Conservation (phyloP, 2,888 invertebrate species). For the Anorthoa munda region DNA sequence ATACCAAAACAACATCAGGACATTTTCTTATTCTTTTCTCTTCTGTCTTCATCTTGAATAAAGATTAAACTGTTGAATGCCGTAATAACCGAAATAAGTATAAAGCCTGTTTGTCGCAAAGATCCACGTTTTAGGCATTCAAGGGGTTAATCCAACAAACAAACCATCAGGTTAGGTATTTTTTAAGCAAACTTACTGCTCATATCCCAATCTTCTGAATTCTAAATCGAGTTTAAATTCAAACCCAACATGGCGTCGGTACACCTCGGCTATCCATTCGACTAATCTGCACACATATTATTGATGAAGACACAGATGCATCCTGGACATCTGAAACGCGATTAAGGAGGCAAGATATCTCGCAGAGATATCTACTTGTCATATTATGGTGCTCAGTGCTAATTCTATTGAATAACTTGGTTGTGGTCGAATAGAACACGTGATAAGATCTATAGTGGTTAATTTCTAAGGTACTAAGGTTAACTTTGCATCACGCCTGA, state of each 20-base stretch:
- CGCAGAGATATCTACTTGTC: constrained; percentile 7
- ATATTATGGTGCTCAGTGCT: constrained; percentile 5
- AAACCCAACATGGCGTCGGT: constrained; percentile 34
- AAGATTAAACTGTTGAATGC: too few species aligned
- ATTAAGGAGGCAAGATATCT: constrained; percentile 45
- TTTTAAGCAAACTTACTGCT: neutral
- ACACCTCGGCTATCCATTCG: constrained; percentile 53
- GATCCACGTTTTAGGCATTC: too few species aligned
- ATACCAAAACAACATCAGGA: too few species aligned
- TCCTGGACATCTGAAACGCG: constrained; percentile 48
- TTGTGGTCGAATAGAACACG: neutral
- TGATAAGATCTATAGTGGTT: neutral
- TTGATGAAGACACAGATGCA: constrained; percentile 56
- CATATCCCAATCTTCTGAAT: neutral
- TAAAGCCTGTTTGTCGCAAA: too few species aligned
- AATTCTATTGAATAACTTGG: constrained; percentile 39
- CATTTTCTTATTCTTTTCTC: too few species aligned
- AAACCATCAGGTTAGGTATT: too few species aligned
- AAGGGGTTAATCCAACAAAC: too few species aligned
- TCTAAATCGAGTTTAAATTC: constrained; percentile 33
- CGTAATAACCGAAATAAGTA: too few species aligned
- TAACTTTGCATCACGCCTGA: neutral
- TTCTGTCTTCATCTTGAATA: too few species aligned
- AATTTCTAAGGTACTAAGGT: neutral
- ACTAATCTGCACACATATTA: constrained; percentile 53